Evolutionary conservation across 2,113 vertebrate species (phyloP), one percentile per base, ranked within the genome.

Genomic region (Gobiocypris rarus): DNA sequence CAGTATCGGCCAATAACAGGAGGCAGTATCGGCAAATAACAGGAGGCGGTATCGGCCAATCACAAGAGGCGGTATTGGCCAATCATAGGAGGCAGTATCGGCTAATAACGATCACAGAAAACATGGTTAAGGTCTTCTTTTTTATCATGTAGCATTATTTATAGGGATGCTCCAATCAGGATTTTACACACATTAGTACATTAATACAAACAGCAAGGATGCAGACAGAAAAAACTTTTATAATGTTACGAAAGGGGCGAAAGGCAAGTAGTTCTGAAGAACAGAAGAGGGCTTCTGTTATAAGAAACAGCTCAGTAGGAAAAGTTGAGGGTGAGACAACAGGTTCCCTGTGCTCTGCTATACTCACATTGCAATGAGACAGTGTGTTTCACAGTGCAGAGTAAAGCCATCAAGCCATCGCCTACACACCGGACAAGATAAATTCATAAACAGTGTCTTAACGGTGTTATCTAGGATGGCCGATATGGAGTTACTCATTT

Each of bases 381-480:
- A n/a, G 50, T 41, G 24, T 19, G 45, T 54, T 76, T 82, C 69
- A 84, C 75, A 63, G 77, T 28, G 8, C 59, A 54, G 5, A 65
- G 75, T 31, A 1, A 59, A 74, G 48, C 58, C n/a, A 84, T 75
- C 59, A 54, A 58, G 28, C 43, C 58, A 41, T 75, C 86, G 59
- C 86, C 78, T 77, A 84, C 79, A 45, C 78, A 84, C 28, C n/a
- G 50, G 17, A 71, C 43, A n/a, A 77, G 28, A 84, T 81, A 73
- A n/a, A 86, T 86, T 65, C 87, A 83, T 84, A 82, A 88, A 88
- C 78, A 84, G 69, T 24, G 56, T 77, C 78, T 79, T 75, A 83
- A 38, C 77, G n/a, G 41, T 54, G 77, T 82, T 87, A 85, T 87
- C 84, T 79, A 34, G 61, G 59, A 80, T 26, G 31, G 71, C 58